phyloP scores from a whole-genome alignment of 2,113 vertebrate genomes.

The Phyllostomus discolor region DNA sequence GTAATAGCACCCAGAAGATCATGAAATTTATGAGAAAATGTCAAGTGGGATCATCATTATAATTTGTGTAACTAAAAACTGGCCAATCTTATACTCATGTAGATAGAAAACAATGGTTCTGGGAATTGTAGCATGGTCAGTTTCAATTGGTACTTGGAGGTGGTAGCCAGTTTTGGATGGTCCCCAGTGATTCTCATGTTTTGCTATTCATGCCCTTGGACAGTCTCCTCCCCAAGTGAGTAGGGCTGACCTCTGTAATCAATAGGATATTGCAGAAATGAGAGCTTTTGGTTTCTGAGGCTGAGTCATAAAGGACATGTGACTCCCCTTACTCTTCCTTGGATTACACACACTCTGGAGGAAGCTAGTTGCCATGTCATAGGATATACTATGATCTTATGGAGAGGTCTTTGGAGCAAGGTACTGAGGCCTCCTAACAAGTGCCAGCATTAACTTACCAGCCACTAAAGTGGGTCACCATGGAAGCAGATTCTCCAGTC shows the following conservation, averaged over 20 bases:
- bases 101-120: not conserved
- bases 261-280: not conserved
- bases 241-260: not conserved
- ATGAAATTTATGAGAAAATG: not conserved
- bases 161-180: not conserved
- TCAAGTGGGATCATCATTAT: not conserved
- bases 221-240: not conserved
- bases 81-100: not conserved
- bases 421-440: not conserved
- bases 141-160: not conserved
- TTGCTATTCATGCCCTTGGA: not conserved
- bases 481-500: not conserved
- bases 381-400: not conserved
- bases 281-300: not conserved
- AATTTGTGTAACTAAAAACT: not conserved
- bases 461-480: too few relatives aligned
- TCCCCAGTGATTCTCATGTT: not conserved
- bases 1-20: not conserved
- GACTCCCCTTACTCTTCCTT: not conserved
- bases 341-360: not conserved
- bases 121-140: not conserved
- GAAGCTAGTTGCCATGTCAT: not conserved
- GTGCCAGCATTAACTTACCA: not conserved
- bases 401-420: not conserved
- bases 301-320: not conserved